Evolutionary conservation across 2,888 invertebrate genomes (phyloP).

Genomic region (Nemurella pictetii): DNA sequence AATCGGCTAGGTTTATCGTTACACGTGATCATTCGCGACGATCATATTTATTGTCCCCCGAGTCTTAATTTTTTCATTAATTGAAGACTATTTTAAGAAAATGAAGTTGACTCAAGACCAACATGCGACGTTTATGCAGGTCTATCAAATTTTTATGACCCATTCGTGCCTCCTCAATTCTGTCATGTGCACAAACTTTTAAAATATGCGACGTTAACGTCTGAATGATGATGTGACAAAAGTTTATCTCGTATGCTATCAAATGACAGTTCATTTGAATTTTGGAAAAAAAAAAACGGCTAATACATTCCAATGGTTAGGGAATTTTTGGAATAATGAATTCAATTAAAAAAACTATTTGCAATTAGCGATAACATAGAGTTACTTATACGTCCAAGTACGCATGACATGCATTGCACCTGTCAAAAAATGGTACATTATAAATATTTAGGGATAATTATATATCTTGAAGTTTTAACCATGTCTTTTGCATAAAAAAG

Average conservation of each 20-base stretch:
- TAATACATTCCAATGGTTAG: not conserved
- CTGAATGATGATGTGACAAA: not conserved
- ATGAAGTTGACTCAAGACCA: not conserved
- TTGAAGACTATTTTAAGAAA: not conserved
- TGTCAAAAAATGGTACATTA: not conserved
- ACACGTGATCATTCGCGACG: not conserved
- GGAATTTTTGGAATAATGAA: not conserved
- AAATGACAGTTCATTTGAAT: no score
- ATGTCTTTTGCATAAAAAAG: conserved; percentile 1
- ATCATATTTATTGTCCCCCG: not conserved
- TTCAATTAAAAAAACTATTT: not conserved
- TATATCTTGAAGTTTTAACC: not conserved
- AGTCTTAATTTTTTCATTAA: not conserved
- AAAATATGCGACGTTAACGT: no score
- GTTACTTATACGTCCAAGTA: not conserved
- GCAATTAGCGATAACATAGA: not conserved
- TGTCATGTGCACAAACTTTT: not conserved
- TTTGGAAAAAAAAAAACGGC: not conserved
- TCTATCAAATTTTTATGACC: not conserved
- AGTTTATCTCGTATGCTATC: not conserved
- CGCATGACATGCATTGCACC: not conserved
- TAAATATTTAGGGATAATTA: not conserved
- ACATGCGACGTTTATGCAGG: not conserved
- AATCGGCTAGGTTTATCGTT: not conserved
- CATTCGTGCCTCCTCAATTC: not conserved